Percentiles rank a stretch among this genome's conserved stretches.
Conservation (phyloP, 2,797 vertebrate species). For the Urocyon cinereoargenteus region DNA sequence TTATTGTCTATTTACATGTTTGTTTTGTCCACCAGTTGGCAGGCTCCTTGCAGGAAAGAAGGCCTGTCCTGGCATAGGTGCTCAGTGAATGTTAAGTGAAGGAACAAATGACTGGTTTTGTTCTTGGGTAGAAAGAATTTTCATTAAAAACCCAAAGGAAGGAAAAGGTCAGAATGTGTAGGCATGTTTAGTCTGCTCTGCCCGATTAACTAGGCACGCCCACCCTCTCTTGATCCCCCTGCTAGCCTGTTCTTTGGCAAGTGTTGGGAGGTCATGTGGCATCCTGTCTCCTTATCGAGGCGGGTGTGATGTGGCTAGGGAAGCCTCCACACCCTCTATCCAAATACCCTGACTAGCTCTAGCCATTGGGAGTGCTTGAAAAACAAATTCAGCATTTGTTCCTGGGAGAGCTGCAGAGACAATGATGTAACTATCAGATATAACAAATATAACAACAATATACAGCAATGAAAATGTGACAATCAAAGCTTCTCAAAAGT, state of each 20-base stretch:
- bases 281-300: constrained; percentile 86
- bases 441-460: neutral
- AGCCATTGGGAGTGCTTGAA: neutral
- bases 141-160: constrained; percentile 81
- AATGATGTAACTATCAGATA: neutral
- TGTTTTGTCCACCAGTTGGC: neutral
- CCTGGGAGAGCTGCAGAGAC: neutral
- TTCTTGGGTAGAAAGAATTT: constrained; percentile 68
- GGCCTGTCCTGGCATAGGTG: neutral
- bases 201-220: constrained; percentile 63
- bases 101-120: constrained; percentile 76
- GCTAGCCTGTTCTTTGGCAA: constrained; percentile 46
- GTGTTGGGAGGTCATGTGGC: constrained; percentile 70
- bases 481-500: constrained; percentile 2
- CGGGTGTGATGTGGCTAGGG: constrained; percentile 80
- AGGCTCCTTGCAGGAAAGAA: neutral
- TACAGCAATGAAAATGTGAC: neutral
- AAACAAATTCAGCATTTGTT: constrained; percentile 55
- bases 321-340: constrained; percentile 85
- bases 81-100: constrained; percentile 44
- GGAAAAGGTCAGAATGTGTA: constrained; percentile 75
- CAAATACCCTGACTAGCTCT: constrained; percentile 79
- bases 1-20: neutral
- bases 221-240: neutral
- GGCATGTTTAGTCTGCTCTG: constrained; percentile 82